Conservation (phyloP, 2,113 vertebrate genomes). For the Opisthocomus hoazin region DNA sequence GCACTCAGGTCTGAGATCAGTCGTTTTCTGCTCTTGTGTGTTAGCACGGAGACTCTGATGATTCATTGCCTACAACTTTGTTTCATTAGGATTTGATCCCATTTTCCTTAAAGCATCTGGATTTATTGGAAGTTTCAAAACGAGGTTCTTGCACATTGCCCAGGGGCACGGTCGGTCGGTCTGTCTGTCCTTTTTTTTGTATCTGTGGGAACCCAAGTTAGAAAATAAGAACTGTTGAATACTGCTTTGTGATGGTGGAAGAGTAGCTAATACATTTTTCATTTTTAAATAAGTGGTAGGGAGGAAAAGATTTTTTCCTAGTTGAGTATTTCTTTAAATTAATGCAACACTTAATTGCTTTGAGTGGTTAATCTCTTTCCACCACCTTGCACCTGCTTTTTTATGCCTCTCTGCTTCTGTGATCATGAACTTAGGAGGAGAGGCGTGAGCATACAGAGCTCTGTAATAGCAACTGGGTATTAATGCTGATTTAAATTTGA, state of each 20-base stretch:
- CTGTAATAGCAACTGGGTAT: slow-evolving; percentile 29
- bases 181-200: background rate
- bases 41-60: background rate
- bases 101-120: background rate
- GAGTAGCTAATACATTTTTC: slow-evolving; percentile 16
- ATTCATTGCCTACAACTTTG: background rate
- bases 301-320: slow-evolving; percentile 4
- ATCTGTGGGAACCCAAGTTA: background rate
- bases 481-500: slow-evolving; percentile 27
- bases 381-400: slow-evolving; percentile 39
- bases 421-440: slow-evolving; percentile 8
- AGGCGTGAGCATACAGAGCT: background rate
- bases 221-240: background rate
- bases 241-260: slow-evolving; percentile 10
- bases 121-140: background rate
- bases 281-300: background rate
- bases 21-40: background rate
- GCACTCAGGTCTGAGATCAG: background rate
- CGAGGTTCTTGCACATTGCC: background rate
- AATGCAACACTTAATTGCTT: slow-evolving; percentile 49
- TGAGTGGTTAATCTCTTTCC: slow-evolving; percentile 30
- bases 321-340: slow-evolving; percentile 45
- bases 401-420: slow-evolving; percentile 29
- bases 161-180: background rate
- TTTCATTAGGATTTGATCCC: slow-evolving; percentile 7